Evolutionary conservation across 37 sponge, comb jelly and placozoan genomes (phyloP).

Genomic region (Crambe crambe): DNA sequence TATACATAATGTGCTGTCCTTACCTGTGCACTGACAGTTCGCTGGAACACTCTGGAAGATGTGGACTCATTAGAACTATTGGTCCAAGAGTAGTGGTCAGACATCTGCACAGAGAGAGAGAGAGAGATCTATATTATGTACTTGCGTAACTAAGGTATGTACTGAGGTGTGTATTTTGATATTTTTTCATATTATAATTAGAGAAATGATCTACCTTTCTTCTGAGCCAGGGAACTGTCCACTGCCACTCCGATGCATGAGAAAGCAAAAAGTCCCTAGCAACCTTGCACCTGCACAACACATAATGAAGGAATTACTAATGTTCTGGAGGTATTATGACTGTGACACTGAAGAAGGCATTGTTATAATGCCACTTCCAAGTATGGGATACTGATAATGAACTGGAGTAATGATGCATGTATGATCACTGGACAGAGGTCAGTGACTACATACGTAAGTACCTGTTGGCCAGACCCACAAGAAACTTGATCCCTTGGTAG

Average conservation of each 20-base stretch:
- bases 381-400: background rate
- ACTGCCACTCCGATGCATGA: slow-evolving; percentile 72
- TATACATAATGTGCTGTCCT: too few species aligned
- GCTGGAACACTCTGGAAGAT: slow-evolving; percentile 72
- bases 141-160: too few species aligned
- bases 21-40: slow-evolving; percentile 95
- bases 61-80: slow-evolving; percentile 82
- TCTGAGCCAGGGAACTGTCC: slow-evolving; percentile 81
- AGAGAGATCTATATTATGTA: too few species aligned
- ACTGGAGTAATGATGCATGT: too few species aligned
- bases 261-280: slow-evolving; percentile 57
- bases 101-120: slow-evolving; percentile 22
- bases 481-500: slow-evolving; percentile 94
- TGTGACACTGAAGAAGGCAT: background rate
- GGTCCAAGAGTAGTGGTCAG: slow-evolving; percentile 52
- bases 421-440: too few species aligned
- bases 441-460: too few species aligned
- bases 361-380: background rate
- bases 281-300: slow-evolving; percentile 35
- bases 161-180: too few species aligned
- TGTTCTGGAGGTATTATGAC: background rate
- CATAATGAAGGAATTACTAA: background rate
- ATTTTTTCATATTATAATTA: too few species aligned
- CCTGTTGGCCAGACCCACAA: slow-evolving; percentile 83
- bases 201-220: slow-evolving; percentile 72